Base-by-base conservation (phyloP, 2,888 invertebrate genomes). In the Lasius platythorax region DNA sequence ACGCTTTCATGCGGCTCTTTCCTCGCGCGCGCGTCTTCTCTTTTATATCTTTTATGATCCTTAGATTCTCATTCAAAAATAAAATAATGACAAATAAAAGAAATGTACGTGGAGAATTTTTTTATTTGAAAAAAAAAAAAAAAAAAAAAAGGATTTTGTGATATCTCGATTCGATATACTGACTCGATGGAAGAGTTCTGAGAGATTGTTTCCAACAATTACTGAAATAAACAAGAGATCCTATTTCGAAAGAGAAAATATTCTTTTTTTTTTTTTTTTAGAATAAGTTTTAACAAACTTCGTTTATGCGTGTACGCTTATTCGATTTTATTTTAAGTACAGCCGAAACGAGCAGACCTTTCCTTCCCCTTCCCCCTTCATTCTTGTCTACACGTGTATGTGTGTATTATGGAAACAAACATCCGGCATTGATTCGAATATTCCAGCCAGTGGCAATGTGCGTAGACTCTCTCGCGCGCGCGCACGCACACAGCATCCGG, bases 401-500 rank as follows among this genome's bases (percentile, higher is more conserved):
- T 4, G 28, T 43, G 11, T 15, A 18, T 53, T 53, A 53, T 53
- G 53, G 58, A 68, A 12, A 23, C 72, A 33, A 63, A 30, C 46
- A 46, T 72, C 30, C 58, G 58, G 12, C 58, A 81, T 82, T 8
- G 82, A 75, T 82, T 64, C 75, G 61, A 40, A 33, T 81, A 78
- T 68, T 68, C 56, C 78, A 78, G n/a, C 56, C 30, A 33, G 50
- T 79, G 70, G 58, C 37, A 72, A 61, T 46, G 72, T 37, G 79
- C 58, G 72, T 61, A 58, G 56, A 23, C 23, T 23, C 23, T 23
- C 23, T 81, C 72, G 72, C 43, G 18, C 50, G 15, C 46, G 84
- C 50, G 15, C 18, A 18, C 4, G 6, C 15, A 50, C 18, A n/a
- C 84, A 85, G 70, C 75, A 85, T 90, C 87, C 88, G 91, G 90